Conservation (phyloP, 2,113 vertebrate genomes). For the Hyla sarda region DNA sequence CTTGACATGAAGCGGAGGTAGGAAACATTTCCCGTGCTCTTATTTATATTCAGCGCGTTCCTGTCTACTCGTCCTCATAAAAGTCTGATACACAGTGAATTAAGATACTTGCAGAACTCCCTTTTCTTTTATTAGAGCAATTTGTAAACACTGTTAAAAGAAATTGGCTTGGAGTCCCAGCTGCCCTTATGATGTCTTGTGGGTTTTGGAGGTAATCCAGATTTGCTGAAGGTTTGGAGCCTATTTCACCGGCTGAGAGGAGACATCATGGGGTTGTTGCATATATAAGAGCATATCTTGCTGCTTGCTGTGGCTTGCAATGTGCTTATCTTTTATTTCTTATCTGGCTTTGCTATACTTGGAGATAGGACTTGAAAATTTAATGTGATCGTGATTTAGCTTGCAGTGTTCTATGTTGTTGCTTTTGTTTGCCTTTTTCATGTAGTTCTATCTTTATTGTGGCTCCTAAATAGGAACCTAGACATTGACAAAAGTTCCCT, state of each 20-base stretch:
- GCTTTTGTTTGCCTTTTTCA: background rate
- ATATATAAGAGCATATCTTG: background rate
- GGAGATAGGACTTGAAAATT: background rate
- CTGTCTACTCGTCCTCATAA: background rate
- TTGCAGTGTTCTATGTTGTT: background rate
- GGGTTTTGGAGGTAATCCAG: constrained; percentile 51
- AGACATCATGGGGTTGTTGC: background rate
- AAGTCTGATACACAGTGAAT: constrained; percentile 2
- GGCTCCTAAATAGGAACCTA: background rate
- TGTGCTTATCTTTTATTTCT: background rate
- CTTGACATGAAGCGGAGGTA: background rate
- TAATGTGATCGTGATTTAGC: background rate
- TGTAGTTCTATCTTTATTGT: background rate
- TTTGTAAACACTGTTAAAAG: constrained; percentile 54
- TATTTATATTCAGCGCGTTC: constrained; percentile 18
- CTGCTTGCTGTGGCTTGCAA: background rate
- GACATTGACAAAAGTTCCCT: background rate
- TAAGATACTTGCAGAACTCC: constrained; percentile 17
- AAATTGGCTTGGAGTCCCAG: constrained; percentile 37
- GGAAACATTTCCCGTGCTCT: background rate
- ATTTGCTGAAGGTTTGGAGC: background rate
- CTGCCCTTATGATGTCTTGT: constrained; percentile 47
- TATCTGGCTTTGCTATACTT: background rate
- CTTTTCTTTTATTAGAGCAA: constrained; percentile 41
- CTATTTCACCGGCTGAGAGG: background rate